phyloP scores from a whole-genome alignment of 2,113 vertebrate genomes.

The Rhabdomys dilectus region DNA sequence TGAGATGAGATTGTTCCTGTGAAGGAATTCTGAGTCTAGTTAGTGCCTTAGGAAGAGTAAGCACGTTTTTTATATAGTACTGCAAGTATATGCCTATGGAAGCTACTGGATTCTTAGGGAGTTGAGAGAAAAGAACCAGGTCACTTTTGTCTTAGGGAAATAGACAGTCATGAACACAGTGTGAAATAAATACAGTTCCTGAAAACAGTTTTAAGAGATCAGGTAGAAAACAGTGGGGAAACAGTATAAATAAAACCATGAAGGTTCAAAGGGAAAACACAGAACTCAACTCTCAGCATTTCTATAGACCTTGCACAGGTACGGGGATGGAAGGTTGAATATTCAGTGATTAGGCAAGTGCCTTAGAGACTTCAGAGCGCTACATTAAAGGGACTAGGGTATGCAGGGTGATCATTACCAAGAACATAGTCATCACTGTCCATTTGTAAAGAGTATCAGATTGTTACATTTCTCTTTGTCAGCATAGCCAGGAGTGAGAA shows the following conservation, averaged over 20 bases:
- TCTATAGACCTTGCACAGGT: neutral
- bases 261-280: neutral
- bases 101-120: neutral
- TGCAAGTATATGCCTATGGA: neutral
- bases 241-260: neutral
- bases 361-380: slow-evolving; percentile 6
- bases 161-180: neutral
- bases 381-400: neutral
- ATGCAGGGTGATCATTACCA: neutral
- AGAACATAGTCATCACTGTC: neutral
- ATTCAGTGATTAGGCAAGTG: neutral
- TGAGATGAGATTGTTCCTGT: neutral
- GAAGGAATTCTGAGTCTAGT: neutral
- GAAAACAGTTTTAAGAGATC: slow-evolving; percentile 6
- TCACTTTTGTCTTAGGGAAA: neutral
- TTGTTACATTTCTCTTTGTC: neutral
- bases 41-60: neutral
- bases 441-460: neutral
- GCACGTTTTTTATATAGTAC: neutral
- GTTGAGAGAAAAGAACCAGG: neutral
- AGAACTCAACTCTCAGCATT: neutral
- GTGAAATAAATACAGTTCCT: neutral
- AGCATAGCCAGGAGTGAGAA: neutral
- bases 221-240: neutral
- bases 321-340: neutral